Base-by-base conservation (phyloP, 1,140 invertebrate genomes). In the Bombus superbus region DNA sequence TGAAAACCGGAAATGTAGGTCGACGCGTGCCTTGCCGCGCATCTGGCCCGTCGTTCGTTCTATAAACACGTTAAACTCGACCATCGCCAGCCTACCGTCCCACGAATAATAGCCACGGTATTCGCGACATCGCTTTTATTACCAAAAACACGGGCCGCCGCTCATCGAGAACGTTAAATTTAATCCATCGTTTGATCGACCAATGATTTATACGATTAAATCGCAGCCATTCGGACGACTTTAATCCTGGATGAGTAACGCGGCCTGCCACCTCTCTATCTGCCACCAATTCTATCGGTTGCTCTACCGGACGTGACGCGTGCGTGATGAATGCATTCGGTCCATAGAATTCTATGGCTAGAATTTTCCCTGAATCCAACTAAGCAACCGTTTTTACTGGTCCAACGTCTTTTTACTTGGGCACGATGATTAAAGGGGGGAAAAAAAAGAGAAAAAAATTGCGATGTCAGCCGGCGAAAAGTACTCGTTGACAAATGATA, bases 171-270 rank as follows among this genome's bases (percentile, higher is more conserved):
- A 22, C n/a, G 15, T 81, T 62, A 44, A 47, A 47, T 81, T 81
- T n/a, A 42, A 40, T n/a, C 64, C 22, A 5, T 28, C 69, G 11
- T 62, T 81, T 22, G 64, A 69, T 38, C 64, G 66, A 35, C 44
- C 78, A 22, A 28, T 80, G 78, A 69, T 80, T 69, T 69, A 80
- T 35, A 73, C 47, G 47, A 73, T 71, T 44, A 77, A 78, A 68
- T 25, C 28, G 32, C 8, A 18, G 62, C 32, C 35, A 75, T n/a
- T 11, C 28, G 25, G 15, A 3, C 22, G n/a, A 62, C 25, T 79
- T 71, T 62, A 78, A 84, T 84, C 47, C 75, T 59, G 64, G 66
- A 79, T 42, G 82, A 83, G 62, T 68, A 78, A 83, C 82, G 44
- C 72, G 64, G 8, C 15, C n/a, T 18, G 32, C 71, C 64, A 25